These are phyloP conservation scores for Petrosia ficiformis DNA, from an alignment of 37 sponge, comb jelly and placozoan species.

Conservation along the genomic window DNA sequence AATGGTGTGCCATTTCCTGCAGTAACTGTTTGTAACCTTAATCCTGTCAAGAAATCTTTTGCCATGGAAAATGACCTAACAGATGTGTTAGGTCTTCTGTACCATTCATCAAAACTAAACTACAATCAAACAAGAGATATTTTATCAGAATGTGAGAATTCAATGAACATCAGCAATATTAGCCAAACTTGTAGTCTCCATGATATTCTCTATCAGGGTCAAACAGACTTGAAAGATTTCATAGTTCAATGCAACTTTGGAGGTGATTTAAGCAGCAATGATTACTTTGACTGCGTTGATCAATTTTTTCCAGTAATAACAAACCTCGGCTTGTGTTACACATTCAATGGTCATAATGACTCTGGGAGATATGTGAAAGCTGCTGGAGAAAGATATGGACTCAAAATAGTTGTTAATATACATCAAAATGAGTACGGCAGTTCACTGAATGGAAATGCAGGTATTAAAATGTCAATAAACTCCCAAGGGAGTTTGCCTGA, in stretches of 20 bases:
- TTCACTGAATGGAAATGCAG: slow-evolving; percentile 9
- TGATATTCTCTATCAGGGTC: background rate
- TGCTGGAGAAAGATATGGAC: slow-evolving; percentile 16
- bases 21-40: slow-evolving; percentile 44
- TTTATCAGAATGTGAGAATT: background rate
- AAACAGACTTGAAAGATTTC: background rate
- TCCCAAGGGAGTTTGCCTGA: background rate
- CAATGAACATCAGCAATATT: no score
- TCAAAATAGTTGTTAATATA: slow-evolving; percentile 20
- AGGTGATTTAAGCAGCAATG: background rate
- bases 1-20: slow-evolving; percentile 15
- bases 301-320: background rate
- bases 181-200: background rate
- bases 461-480: slow-evolving; percentile 2
- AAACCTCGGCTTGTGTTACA: slow-evolving; percentile 14
- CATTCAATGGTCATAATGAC: slow-evolving; percentile 16
- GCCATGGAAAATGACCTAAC: slow-evolving; percentile 18
- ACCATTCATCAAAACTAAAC: background rate
- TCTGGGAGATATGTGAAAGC: background rate
- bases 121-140: background rate
- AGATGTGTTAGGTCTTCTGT: background rate
- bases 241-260: background rate
- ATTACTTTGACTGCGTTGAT: background rate
- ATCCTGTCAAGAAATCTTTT: slow-evolving; percentile 8
- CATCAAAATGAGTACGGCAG: slow-evolving; percentile 12